Percentiles rank a stretch among this genome's conserved stretches.
Evolutionary conservation across 2,113 vertebrate species (phyloP).

Genomic region (Agapornis roseicollis): DNA sequence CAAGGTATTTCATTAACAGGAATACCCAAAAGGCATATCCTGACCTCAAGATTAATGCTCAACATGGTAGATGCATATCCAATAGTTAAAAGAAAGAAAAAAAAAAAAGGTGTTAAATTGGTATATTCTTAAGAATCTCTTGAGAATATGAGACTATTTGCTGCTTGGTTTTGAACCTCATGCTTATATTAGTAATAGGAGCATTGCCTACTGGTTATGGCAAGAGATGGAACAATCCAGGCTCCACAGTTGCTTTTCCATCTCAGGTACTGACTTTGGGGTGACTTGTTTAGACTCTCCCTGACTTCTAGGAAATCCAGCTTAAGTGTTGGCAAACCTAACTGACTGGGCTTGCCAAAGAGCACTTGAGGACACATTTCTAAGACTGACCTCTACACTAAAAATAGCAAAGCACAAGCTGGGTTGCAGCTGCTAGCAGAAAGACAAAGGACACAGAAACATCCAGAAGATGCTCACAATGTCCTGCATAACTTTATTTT

Average conservation of each 20-base stretch:
- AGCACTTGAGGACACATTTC: slow-evolving; percentile 22
- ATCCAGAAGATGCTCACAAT: neutral
- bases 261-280: neutral
- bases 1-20: slow-evolving; percentile 60
- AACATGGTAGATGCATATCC: neutral
- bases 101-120: neutral
- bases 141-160: neutral
- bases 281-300: neutral
- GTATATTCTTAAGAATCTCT: neutral
- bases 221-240: neutral
- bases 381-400: neutral
- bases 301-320: slow-evolving; percentile 21
- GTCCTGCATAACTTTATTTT: neutral
- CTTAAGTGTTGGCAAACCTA: neutral
- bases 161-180: neutral
- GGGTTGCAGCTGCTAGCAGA: neutral
- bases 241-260: neutral
- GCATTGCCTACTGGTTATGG: neutral
- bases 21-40: slow-evolving; percentile 60
- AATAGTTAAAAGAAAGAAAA: neutral
- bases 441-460: slow-evolving; percentile 29
- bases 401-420: slow-evolving; percentile 3
- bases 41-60: slow-evolving; percentile 22
- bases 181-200: neutral
- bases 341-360: neutral